Evolutionary conservation across 2,797 vertebrate species (phyloP).

Genomic region (Sternotherus odoratus): DNA sequence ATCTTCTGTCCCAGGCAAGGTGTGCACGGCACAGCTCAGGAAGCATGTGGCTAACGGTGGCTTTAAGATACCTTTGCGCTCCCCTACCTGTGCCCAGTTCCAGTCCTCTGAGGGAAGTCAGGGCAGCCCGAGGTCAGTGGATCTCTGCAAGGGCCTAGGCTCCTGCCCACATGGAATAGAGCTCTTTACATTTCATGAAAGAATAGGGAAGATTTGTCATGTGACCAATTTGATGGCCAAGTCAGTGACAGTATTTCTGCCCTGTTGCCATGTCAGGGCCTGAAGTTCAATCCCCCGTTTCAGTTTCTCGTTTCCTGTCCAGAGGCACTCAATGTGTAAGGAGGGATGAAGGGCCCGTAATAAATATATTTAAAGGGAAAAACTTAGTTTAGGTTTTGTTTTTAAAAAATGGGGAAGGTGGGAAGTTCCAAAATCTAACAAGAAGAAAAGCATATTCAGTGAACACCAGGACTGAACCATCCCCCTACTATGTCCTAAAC

Average conservation of each 20-base stretch:
- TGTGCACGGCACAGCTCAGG: not conserved
- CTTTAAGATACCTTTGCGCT: not conserved
- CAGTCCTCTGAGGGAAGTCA: no score
- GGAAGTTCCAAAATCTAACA: not conserved
- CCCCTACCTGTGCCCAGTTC: not conserved
- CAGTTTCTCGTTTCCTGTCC: not conserved
- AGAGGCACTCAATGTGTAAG: not conserved
- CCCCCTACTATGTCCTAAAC: not conserved
- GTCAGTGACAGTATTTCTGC: not conserved
- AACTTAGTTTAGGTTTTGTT: not conserved
- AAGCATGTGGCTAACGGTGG: not conserved
- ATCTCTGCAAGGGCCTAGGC: not conserved
- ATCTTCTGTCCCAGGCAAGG: rapidly evolving
- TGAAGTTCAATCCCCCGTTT: not conserved
- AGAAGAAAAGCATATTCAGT: not conserved
- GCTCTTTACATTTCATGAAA: not conserved
- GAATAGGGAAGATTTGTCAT: not conserved
- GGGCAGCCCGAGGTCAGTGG: not conserved
- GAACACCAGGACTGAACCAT: not conserved
- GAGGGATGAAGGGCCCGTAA: not conserved
- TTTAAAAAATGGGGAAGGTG: not conserved
- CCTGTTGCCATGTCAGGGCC: not conserved
- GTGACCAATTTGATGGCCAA: not conserved
- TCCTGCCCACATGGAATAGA: not conserved
- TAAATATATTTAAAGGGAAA: not conserved